phyloP scores from a whole-genome alignment of 2,888 invertebrate species.

The Mesoligia furuncula region DNA sequence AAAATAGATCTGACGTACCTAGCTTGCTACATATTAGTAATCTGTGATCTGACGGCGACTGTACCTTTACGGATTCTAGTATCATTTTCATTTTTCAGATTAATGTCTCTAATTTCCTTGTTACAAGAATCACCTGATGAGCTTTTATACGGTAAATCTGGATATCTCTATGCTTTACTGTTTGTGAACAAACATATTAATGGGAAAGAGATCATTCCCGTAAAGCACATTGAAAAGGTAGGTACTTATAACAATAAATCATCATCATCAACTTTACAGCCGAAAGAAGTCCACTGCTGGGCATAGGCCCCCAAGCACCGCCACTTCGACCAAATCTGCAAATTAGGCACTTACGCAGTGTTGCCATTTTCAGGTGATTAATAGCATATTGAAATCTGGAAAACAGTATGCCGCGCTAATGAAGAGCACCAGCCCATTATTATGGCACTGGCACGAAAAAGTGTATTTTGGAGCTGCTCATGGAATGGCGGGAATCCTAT shows the following conservation, averaged over 20 bases:
- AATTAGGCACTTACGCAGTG: neutral
- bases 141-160: slow-evolving; percentile 95
- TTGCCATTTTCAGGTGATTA: slow-evolving; percentile 89
- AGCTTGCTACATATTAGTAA: no score
- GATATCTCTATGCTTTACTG: slow-evolving; percentile 94
- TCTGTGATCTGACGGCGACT: neutral
- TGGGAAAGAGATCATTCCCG: slow-evolving; percentile 90
- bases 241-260: neutral
- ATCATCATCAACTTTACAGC: neutral
- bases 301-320: neutral
- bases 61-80: neutral
- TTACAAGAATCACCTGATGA: slow-evolving; percentile 94
- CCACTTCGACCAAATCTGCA: neutral
- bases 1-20: no score
- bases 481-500: slow-evolving; percentile 96
- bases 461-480: slow-evolving; percentile 97
- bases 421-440: slow-evolving; percentile 91
- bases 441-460: slow-evolving; percentile 97
- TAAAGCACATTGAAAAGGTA: slow-evolving; percentile 91
- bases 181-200: slow-evolving; percentile 93
- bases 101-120: slow-evolving; percentile 89
- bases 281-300: neutral
- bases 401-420: slow-evolving; percentile 89
- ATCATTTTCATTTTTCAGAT: slow-evolving; percentile 82
- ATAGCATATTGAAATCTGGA: slow-evolving; percentile 92